These are phyloP conservation scores for Melanotaenia boesemani DNA, from an alignment of 2,797 vertebrate species.

Conservation along the genomic window DNA sequence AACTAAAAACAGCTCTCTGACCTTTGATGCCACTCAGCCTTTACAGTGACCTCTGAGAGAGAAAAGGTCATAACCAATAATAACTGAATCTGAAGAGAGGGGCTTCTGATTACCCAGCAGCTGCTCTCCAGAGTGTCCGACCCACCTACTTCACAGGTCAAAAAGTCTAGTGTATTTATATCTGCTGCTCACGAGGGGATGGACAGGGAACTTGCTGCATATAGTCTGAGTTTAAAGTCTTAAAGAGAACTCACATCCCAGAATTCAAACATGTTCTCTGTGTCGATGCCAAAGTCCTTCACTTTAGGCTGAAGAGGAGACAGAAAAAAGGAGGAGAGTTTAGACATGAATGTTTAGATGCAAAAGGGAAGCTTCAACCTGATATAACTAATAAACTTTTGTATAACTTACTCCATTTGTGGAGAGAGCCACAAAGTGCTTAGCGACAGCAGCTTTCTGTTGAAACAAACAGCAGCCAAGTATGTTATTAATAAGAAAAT, in stretches of 20 bases:
- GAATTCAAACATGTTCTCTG: slow-evolving; percentile 97
- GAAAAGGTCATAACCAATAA: slow-evolving; percentile 92
- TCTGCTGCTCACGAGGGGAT: slow-evolving; percentile 39
- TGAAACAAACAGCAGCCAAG: slow-evolving; percentile 11
- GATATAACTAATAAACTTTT: neutral
- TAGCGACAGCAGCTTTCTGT: slow-evolving; percentile 90
- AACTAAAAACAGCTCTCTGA: slow-evolving; percentile 70
- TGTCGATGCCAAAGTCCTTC: slow-evolving; percentile 95
- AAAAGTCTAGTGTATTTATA: slow-evolving; percentile 81
- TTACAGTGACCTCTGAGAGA: slow-evolving; percentile 78
- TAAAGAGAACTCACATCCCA: slow-evolving; percentile 93
- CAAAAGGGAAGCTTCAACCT: neutral
- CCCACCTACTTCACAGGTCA: slow-evolving; percentile 83
- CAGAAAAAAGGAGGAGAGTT: slow-evolving; percentile 16
- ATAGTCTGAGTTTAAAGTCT: slow-evolving; percentile 15
- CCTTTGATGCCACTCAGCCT: slow-evolving; percentile 77
- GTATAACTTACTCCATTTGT: slow-evolving; percentile 91
- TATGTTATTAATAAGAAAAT: neutral
- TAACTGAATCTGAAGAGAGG: slow-evolving; percentile 79
- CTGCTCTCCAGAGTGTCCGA: slow-evolving; percentile 70
- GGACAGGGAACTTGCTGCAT: slow-evolving; percentile 18
- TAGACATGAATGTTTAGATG: slow-evolving; percentile 6
- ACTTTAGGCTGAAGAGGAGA: slow-evolving; percentile 89
- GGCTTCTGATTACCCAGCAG: slow-evolving; percentile 88
- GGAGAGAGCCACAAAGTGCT: slow-evolving; percentile 96